Percentiles rank a stretch among this genome's conserved stretches.
Conservation (phyloP, 2,888 invertebrate species). For the Caenorhabditis sp. region DNA sequence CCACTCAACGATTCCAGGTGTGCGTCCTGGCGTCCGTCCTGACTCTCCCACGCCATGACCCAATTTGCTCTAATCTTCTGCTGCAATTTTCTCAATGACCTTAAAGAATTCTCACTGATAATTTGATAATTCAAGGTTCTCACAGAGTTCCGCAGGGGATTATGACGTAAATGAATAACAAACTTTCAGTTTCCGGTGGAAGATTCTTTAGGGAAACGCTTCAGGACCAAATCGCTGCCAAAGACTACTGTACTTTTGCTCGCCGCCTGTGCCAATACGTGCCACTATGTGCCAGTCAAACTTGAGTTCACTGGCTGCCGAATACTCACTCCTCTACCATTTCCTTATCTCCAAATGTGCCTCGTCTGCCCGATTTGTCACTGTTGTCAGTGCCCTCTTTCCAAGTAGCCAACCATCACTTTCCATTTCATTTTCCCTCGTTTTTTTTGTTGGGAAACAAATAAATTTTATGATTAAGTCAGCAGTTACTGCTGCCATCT, state of each 20-base stretch:
- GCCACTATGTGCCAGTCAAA: constrained; percentile 18
- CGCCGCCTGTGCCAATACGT: constrained; percentile 11
- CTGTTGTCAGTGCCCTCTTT: not conserved
- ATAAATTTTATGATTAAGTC: constrained; percentile 23
- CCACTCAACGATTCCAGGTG: not conserved
- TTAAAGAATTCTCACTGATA: not conserved
- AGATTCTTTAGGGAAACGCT: too few relatives aligned
- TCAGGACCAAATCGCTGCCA: too few relatives aligned
- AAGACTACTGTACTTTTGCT: too few relatives aligned
- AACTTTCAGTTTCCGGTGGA: too few relatives aligned
- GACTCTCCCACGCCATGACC: constrained; percentile 7
- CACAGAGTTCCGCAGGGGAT: not conserved
- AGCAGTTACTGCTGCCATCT: constrained; percentile 46
- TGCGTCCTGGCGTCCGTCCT: too few relatives aligned
- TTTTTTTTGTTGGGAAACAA: constrained; percentile 32
- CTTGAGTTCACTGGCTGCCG: too few relatives aligned
- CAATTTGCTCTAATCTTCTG: constrained; percentile 12
- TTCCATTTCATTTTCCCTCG: constrained; percentile 10
- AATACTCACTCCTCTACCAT: constrained; percentile 23
- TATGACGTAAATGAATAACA: too few relatives aligned
- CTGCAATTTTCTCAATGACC: not conserved
- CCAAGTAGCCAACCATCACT: constrained; percentile 5
- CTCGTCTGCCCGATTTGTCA: constrained; percentile 39
- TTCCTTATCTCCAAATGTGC: constrained; percentile 25
- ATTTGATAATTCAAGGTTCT: not conserved